Conservation (phyloP, 2,888 invertebrate genomes). For the Protodeltote pygarga region DNA sequence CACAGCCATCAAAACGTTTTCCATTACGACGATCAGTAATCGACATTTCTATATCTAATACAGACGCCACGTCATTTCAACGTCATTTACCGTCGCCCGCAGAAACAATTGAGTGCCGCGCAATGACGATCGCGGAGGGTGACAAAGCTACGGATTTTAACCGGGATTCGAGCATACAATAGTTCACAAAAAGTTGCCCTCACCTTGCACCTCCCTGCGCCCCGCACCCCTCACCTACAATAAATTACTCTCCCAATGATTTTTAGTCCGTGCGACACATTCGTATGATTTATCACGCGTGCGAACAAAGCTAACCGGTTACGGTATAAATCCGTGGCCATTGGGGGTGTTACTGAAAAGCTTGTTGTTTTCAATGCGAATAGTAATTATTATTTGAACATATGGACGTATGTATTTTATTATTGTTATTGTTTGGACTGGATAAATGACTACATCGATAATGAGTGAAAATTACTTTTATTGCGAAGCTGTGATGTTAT, state of each 20-base stretch:
- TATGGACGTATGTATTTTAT: constrained; percentile 57
- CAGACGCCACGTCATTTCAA: constrained; percentile 4
- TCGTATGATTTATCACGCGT: constrained; percentile 77
- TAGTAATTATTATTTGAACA: constrained; percentile 66
- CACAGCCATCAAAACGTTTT: constrained; percentile 30
- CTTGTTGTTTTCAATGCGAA: constrained; percentile 67
- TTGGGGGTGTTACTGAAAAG: constrained; percentile 66
- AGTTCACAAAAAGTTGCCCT: constrained; percentile 70
- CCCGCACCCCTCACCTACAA: constrained; percentile 60
- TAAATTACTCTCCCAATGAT: constrained; percentile 78
- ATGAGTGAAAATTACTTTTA: too few relatives aligned
- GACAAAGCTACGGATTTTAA: constrained; percentile 54
- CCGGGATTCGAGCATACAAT: constrained; percentile 62
- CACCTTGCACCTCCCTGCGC: constrained; percentile 61
- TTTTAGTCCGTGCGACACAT: constrained; percentile 81
- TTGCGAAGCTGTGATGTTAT: too few relatives aligned
- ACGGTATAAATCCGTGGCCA: constrained; percentile 71
- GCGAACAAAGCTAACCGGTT: constrained; percentile 77
- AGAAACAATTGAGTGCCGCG: constrained; percentile 45
- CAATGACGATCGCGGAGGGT: constrained; percentile 50
- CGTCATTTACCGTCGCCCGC: constrained; percentile 17
- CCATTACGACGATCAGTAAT: constrained; percentile 3
- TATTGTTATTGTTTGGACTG: constrained; percentile 32
- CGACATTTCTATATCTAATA: constrained; percentile 28
- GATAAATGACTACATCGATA: neutral